Base-by-base conservation (phyloP, 2,888 invertebrate species). In the Pasiphila rectangulata region DNA sequence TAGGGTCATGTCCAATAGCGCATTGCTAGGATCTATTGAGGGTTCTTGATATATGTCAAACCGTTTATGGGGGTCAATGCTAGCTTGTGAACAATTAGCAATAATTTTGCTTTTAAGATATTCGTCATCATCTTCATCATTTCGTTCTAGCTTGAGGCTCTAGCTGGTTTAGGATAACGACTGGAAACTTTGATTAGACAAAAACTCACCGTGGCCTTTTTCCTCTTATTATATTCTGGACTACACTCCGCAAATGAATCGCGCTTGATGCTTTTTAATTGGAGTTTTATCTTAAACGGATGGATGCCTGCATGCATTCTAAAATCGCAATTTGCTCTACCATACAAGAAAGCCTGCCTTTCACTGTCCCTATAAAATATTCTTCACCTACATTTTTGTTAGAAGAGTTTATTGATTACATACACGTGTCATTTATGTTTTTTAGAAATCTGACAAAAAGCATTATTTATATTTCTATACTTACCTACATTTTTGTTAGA, bases 351-450 rank as follows among this genome's bases (percentile, higher is more conserved):
- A 44, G 40, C 36, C 1, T 12, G 10, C 21, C 40, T 40, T 36
- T 44, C 35, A 24, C 24, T 30, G 30, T 37, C 12, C 10, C 20
- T 35, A 20, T 24, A 37, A n/a, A 36, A 41, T 44, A 38, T 43
- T 42, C 20, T 12, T 12, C 5, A n/a, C 3, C 21, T 4, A 16
- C 12, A 29, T 20, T 24, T 43, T 43, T 47, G 13, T 23, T 25
- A 7, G 6, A 32, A 32, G 4, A 23, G 30, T 23, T 47, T 10
- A 29, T 23, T 37, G 24, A 41, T 37, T 39, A 27, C 7, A 7
- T 5, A 25, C 37, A 17, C n/a, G 16, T 15, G 36, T 9, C 1
- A 24, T 5, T 36, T 13, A 9, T 13, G 16, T 9, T 24, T 16
- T 24, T 6, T 25, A 15, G 25, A 37, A 25, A 37, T 25, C 5